Percentiles rank a stretch among this genome's conserved stretches.
Evolutionary conservation across 2,113 vertebrate genomes (phyloP).

Genomic region (Tetrax tetrax): DNA sequence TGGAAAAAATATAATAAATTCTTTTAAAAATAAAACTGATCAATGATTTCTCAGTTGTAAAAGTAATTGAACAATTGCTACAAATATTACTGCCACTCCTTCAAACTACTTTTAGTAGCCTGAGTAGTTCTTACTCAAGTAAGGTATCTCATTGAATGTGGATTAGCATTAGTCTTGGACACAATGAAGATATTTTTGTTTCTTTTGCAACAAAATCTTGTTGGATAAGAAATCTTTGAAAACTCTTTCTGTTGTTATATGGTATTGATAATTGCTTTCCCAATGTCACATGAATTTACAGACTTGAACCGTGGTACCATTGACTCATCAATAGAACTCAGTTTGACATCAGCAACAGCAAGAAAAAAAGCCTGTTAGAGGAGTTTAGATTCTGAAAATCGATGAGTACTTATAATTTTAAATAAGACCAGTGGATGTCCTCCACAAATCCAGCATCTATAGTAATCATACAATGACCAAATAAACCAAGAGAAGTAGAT

Average conservation of each 20-base stretch:
- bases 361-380: not conserved
- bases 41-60: not conserved
- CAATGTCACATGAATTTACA: not conserved
- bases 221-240: not conserved
- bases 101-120: not conserved
- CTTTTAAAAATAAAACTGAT: not conserved
- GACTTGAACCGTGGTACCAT: rapidly evolving
- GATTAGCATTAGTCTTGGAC: not conserved
- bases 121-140: not conserved
- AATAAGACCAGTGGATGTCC: not conserved
- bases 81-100: not conserved
- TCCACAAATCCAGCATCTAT: not conserved
- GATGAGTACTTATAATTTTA: not conserved
- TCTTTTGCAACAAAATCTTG: not conserved
- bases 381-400: not conserved
- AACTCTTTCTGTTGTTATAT: not conserved
- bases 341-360: not conserved
- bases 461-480: not conserved
- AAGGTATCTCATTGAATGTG: not conserved
- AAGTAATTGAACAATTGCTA: not conserved
- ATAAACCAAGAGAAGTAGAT: not conserved
- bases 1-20: not conserved
- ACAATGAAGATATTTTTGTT: not conserved
- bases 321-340: not conserved
- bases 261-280: not conserved